phyloP scores from a whole-genome alignment of 2,797 vertebrate genomes.

The Pristis pectinata region DNA sequence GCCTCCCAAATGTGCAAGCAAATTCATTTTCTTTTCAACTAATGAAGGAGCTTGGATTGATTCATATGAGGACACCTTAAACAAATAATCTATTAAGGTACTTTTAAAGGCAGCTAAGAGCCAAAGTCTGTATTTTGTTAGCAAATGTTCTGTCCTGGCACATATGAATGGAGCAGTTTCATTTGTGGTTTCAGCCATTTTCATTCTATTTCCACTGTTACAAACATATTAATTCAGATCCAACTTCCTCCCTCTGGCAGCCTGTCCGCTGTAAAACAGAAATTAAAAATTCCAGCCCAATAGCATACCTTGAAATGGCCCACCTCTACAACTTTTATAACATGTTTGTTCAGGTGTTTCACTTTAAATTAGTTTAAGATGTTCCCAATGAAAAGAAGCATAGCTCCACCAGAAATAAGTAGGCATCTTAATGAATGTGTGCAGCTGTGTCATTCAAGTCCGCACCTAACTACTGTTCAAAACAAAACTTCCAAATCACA shows the following conservation, averaged over 20 bases:
- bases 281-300: constrained; percentile 73
- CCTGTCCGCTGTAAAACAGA: constrained; percentile 68
- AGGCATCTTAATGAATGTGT: constrained; percentile 39
- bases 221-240: constrained; percentile 79
- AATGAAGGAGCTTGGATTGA: constrained; percentile 54
- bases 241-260: constrained; percentile 73
- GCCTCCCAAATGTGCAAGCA: constrained; percentile 46
- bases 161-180: constrained; percentile 72
- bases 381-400: constrained; percentile 65
- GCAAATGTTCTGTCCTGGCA: constrained; percentile 65
- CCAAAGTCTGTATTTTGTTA: constrained; percentile 67
- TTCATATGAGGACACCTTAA: constrained; percentile 56
- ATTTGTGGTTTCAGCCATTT: constrained; percentile 70
- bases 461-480: constrained; percentile 36
- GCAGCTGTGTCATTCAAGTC: constrained; percentile 33
- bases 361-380: constrained; percentile 76
- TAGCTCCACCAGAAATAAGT: constrained; percentile 50
- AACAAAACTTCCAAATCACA: neutral
- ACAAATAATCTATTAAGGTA: constrained; percentile 62
- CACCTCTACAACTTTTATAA: constrained; percentile 77
- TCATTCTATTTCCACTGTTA: constrained; percentile 73
- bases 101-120: constrained; percentile 60
- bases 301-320: constrained; percentile 76
- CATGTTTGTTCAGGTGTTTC: constrained; percentile 78
- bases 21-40: constrained; percentile 40